These are phyloP conservation scores for Sisor rabdophorus DNA, from an alignment of 2,113 vertebrate species.

Conservation along the genomic window DNA sequence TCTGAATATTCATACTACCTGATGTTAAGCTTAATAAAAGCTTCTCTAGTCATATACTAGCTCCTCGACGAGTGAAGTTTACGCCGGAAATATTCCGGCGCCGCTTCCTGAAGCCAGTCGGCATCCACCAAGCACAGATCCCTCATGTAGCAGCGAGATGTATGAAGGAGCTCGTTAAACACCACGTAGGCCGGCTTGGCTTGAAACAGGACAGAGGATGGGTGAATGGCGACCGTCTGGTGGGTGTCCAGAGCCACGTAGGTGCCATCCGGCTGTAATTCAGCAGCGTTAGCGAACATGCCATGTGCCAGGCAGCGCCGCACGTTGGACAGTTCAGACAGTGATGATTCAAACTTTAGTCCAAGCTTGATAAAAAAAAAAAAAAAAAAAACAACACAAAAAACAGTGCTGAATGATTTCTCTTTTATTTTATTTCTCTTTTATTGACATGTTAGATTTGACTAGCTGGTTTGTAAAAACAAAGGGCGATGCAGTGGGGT, in stretches of 20 bases:
- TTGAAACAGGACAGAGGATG: constrained; percentile 91
- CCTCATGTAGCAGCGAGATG: constrained; percentile 91
- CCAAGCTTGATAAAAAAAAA: constrained; percentile 70
- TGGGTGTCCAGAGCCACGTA: constrained; percentile 82
- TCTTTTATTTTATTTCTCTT: not conserved
- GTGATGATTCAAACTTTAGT: constrained; percentile 78
- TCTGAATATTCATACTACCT: not conserved
- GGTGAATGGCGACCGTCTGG: constrained; percentile 87
- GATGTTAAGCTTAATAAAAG: not conserved
- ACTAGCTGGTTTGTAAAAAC: not conserved
- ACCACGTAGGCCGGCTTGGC: constrained; percentile 83
- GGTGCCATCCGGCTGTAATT: constrained; percentile 83
- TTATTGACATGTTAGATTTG: not conserved
- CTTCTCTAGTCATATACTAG: constrained; percentile 50
- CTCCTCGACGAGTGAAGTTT: constrained; percentile 70
- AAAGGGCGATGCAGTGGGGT: no score
- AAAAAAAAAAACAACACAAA: not conserved
- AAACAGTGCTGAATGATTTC: not conserved
- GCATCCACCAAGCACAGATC: constrained; percentile 87
- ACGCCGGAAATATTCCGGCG: constrained; percentile 83
- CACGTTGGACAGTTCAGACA: constrained; percentile 68
- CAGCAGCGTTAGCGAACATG: constrained; percentile 84
- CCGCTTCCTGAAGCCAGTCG: constrained; percentile 85
- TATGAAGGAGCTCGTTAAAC: constrained; percentile 86
- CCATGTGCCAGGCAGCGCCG: constrained; percentile 90